phyloP scores from a whole-genome alignment of 1,140 invertebrate species.

The Centruroides sculpturatus region DNA sequence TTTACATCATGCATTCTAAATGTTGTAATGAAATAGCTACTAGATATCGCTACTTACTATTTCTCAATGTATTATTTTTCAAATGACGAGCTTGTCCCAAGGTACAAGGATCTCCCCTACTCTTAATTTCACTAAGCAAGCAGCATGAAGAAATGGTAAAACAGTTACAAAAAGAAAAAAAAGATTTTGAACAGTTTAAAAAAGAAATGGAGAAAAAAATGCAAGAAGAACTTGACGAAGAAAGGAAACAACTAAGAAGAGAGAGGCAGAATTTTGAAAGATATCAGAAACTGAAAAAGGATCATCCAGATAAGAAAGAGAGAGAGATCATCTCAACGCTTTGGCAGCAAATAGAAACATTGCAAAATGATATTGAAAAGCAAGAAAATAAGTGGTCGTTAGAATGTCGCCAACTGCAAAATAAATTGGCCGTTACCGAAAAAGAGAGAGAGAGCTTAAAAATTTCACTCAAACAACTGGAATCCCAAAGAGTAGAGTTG shows the following conservation, averaged over 20 bases:
- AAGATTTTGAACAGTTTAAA: conserved; percentile 1
- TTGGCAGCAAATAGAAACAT: conserved; percentile 3
- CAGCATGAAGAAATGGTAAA: conserved; percentile 2
- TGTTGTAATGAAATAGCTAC: too few relatives aligned
- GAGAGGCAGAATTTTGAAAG: conserved; percentile 5
- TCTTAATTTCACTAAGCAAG: neutral
- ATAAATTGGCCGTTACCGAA: conserved; percentile 5
- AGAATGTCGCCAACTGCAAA: conserved; percentile 2
- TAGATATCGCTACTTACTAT: too few relatives aligned
- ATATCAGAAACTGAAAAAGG: neutral
- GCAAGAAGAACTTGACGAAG: neutral
- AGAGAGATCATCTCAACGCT: conserved; percentile 2
- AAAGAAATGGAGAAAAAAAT: neutral
- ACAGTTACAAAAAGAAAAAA: conserved; percentile 3
- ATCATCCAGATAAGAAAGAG: conserved; percentile 6
- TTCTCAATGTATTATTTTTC: too few relatives aligned
- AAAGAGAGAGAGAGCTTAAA: conserved; percentile 10
- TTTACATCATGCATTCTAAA: too few relatives aligned
- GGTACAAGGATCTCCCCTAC: too few relatives aligned
- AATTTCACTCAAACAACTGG: neutral
- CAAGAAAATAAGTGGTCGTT: conserved; percentile 6
- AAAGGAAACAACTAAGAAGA: neutral
- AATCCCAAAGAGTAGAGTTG: conserved; percentile 7
- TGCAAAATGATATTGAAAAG: conserved; percentile 5
- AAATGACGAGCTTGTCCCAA: too few relatives aligned